Conservation (phyloP, 30 jellyfish, hydroid and myxozoan species). For the Pelagia noctiluca region DNA sequence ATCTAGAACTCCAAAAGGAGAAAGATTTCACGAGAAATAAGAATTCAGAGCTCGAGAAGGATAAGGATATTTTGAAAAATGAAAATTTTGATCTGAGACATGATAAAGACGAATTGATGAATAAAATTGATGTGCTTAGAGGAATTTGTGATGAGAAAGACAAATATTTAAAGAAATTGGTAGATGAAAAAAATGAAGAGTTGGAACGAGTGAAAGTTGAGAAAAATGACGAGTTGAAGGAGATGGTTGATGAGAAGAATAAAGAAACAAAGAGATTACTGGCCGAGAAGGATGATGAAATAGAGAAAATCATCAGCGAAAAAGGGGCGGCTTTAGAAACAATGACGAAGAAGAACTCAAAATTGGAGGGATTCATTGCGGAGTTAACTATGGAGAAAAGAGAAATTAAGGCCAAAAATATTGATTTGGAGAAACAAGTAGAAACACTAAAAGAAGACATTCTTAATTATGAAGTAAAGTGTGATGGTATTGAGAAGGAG, state of each 20-base stretch:
- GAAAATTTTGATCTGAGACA: too few species aligned
- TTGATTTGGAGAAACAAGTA: too few species aligned
- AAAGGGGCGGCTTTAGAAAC: background rate
- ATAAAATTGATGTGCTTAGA: background rate
- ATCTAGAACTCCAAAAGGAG: too few species aligned
- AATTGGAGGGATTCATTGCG: background rate
- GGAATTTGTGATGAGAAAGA: background rate
- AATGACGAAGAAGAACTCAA: background rate
- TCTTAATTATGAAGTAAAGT: too few species aligned
- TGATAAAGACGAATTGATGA: background rate
- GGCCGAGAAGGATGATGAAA: background rate
- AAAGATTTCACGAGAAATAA: too few species aligned
- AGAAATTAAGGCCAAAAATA: too few species aligned
- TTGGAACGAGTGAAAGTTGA: background rate
- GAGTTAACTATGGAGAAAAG: too few species aligned
- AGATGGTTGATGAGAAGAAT: background rate
- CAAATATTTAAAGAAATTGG: background rate
- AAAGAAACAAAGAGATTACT: background rate
- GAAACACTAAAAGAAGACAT: too few species aligned
- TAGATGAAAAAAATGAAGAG: background rate
- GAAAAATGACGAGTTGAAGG: background rate
- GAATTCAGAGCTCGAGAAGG: too few species aligned
- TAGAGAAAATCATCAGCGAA: background rate
- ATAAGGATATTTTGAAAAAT: too few species aligned
- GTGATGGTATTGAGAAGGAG: too few species aligned